phyloP scores from a whole-genome alignment of 2,888 invertebrate genomes.

The Nezara viridula region DNA sequence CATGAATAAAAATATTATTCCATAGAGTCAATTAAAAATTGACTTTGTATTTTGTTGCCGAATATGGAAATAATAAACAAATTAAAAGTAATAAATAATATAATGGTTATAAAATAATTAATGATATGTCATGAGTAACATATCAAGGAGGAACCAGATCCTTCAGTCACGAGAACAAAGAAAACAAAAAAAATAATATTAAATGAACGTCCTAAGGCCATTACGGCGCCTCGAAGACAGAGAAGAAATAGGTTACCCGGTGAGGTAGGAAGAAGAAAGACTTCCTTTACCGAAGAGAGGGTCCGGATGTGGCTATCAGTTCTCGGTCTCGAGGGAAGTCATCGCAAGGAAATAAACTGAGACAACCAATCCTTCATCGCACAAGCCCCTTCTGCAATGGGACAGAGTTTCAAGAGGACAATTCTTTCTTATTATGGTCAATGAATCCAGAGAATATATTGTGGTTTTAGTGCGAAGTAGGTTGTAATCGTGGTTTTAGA shows the following conservation, averaged over 20 bases:
- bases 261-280: neutral
- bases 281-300: neutral
- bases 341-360: neutral
- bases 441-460: no score
- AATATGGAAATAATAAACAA: no score
- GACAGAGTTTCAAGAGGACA: neutral
- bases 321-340: neutral
- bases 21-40: no score
- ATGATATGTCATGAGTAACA: no score
- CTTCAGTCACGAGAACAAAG: neutral
- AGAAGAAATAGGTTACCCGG: neutral
- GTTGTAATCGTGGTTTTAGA: no score
- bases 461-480: no score
- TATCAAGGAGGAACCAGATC: neutral
- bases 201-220: neutral
- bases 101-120: no score
- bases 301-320: slow-evolving; percentile 3
- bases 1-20: no score
- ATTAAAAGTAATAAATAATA: no score
- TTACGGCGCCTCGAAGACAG: neutral
- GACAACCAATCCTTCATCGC: neutral
- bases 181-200: neutral
- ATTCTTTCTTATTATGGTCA: neutral
- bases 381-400: neutral
- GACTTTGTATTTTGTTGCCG: no score